Evolutionary conservation across 1,140 invertebrate genomes (phyloP), one percentile per base, ranked within the genome.

Genomic region (Drosophila ambigua): DNA sequence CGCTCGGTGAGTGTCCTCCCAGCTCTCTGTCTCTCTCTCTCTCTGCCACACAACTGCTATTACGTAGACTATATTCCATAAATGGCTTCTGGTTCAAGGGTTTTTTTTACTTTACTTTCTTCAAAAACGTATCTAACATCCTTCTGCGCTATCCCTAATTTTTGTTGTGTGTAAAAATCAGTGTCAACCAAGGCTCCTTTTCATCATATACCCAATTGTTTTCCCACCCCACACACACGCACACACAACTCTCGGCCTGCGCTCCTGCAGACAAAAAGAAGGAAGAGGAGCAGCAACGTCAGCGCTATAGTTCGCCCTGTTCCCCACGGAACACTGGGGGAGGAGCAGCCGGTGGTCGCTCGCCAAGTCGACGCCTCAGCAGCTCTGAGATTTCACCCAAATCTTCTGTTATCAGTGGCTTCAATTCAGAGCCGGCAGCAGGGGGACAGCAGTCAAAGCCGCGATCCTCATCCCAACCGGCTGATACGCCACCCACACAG

Each of bases 1-100:
- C 94, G 55, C 90, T 92, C 50, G 84, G 90, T 92, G 90, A 91
- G 90, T 91, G 23, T 59, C 26, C 9, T 23, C 15, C 9, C 20
- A 43, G 5, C 7, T 3, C 26, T 44, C 5, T 28, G 5, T 16
- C 16, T 9, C n/a, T 7, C 7, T 9, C 7, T 9, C 31, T 68
- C n/a, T 68, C n/a, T 26, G 31, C 28, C 59, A 63, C 23, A 39
- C 35, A 39, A 4, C 35, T 39, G 35, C 13, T 5, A 39, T 39
- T 11, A 39, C 11, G 4, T 39, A 28, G 26, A 28, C 5, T 28
- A 24, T 24, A 24, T 24, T 28, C 26, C 26, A 28, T 28, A 28
- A 20, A 11, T 20, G 45, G 45, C n/a, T 24, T 24, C 23, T 23
- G 20, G 20, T 39, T 13, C 9, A 13, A 13, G 35, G 11, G 4